Conservation (phyloP, 2,888 invertebrate species). For the Ormyrus nitidulus region DNA sequence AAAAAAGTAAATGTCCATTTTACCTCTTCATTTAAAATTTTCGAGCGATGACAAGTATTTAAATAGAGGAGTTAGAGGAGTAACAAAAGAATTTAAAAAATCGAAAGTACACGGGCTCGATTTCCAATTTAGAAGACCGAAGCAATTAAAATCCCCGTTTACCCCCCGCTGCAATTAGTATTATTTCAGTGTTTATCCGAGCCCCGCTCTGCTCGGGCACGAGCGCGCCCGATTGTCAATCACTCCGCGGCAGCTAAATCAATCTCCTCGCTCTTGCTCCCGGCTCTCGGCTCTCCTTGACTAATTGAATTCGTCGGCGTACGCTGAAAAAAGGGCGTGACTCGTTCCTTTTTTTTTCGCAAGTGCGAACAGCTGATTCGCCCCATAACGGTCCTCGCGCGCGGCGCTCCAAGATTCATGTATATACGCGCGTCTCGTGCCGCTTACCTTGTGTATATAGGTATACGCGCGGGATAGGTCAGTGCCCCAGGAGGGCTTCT, state of each 20-base stretch:
- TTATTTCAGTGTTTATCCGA: slow-evolving; percentile 17
- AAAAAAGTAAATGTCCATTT: too few species aligned
- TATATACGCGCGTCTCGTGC: slow-evolving; percentile 23
- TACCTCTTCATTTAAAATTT: too few species aligned
- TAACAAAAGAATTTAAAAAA: too few species aligned
- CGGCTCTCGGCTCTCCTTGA: slow-evolving; percentile 23
- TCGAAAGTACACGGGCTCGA: too few species aligned
- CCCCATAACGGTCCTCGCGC: slow-evolving; percentile 67
- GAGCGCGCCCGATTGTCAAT: not conserved
- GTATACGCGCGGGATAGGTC: slow-evolving; percentile 68
- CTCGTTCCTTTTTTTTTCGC: slow-evolving; percentile 28
- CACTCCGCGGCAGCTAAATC: slow-evolving; percentile 13
- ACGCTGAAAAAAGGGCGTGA: slow-evolving; percentile 28
- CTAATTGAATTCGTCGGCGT: slow-evolving; percentile 45
- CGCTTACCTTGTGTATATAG: not conserved
- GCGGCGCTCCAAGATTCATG: not conserved
- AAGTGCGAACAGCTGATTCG: slow-evolving; percentile 67
- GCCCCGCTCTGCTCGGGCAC: not conserved
- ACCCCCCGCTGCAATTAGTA: not conserved
- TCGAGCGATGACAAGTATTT: too few species aligned
- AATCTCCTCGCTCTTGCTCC: slow-evolving; percentile 15
- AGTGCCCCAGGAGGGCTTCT: slow-evolving; percentile 68
- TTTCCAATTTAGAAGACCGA: too few species aligned
- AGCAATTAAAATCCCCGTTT: too few species aligned
- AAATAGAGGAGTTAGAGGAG: too few species aligned